Evolutionary conservation across 2,797 vertebrate species (phyloP).

Genomic region (Danio kyathit): DNA sequence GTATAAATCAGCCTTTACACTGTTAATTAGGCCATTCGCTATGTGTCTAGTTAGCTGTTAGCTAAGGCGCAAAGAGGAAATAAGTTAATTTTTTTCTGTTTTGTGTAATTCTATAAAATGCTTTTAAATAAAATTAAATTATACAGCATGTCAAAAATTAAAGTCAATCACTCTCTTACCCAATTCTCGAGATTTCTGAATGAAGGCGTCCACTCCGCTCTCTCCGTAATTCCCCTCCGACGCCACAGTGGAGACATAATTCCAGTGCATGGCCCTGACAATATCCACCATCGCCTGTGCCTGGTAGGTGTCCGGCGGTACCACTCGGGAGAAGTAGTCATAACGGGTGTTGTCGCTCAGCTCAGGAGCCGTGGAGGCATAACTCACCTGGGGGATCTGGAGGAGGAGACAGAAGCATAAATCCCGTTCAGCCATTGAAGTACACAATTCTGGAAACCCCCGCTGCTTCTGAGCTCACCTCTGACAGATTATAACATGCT

Average conservation of each 20-base stretch:
- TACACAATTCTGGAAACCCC: slow-evolving; percentile 34
- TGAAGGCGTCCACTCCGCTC: slow-evolving; percentile 93
- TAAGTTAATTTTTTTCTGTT: too few relatives aligned
- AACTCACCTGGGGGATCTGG: slow-evolving; percentile 92
- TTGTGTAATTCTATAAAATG: too few relatives aligned
- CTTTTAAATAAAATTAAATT: too few relatives aligned
- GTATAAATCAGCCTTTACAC: too few relatives aligned
- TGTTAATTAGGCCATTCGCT: too few relatives aligned
- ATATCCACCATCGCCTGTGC: slow-evolving; percentile 93
- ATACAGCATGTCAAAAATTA: not conserved
- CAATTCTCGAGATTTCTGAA: slow-evolving; percentile 94
- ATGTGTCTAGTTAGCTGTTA: too few relatives aligned
- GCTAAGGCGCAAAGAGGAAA: too few relatives aligned
- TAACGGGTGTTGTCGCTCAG: slow-evolving; percentile 91
- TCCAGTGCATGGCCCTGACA: slow-evolving; percentile 88
- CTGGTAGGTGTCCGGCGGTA: slow-evolving; percentile 90
- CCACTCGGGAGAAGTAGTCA: slow-evolving; percentile 90
- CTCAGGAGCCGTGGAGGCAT: slow-evolving; percentile 89
- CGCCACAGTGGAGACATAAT: slow-evolving; percentile 89
- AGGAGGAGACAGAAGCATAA: slow-evolving; percentile 48
- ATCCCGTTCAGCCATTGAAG: slow-evolving; percentile 43
- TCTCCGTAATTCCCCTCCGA: slow-evolving; percentile 91
- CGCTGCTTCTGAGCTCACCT: slow-evolving; percentile 36
- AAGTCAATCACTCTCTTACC: slow-evolving; percentile 80
- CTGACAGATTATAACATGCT: slow-evolving; percentile 54